Conservation (phyloP, 2,113 vertebrate species). For the Ptychochromis oligacanthus region DNA sequence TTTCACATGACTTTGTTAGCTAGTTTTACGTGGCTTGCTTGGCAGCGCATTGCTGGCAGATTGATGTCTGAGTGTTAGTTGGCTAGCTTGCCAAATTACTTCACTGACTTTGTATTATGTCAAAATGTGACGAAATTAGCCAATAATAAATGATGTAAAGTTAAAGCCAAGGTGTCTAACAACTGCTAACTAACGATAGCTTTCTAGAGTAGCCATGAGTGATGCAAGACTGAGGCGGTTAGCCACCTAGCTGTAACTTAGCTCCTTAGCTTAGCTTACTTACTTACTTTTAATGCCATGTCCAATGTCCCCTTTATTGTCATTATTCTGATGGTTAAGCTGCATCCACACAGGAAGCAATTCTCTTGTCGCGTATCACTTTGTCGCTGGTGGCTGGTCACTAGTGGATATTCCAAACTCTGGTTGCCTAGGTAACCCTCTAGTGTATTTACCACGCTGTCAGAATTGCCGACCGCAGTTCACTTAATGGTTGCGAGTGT, state of each 20-base stretch:
- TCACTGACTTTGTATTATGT: too few relatives aligned
- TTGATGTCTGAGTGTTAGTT: too few relatives aligned
- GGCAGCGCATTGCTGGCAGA: too few relatives aligned
- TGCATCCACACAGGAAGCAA: background rate
- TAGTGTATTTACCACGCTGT: background rate
- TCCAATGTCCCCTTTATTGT: background rate
- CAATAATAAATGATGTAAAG: background rate
- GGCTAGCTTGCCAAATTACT: too few relatives aligned
- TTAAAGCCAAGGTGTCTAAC: background rate
- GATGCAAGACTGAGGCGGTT: background rate
- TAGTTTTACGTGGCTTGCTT: too few relatives aligned
- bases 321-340: background rate
- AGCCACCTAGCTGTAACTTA: background rate
- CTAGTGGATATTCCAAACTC: background rate
- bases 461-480: background rate
- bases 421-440: background rate
- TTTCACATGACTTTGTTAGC: too few relatives aligned
- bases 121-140: background rate
- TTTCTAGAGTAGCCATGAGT: background rate
- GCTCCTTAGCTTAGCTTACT: background rate
- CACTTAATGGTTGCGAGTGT: background rate
- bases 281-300: too few relatives aligned
- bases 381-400: background rate
- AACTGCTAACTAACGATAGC: background rate
- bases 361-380: background rate